Evolutionary conservation across 2,888 invertebrate genomes (phyloP), one percentile per base, ranked within the genome.

Genomic region (Crepidodera aurea): DNA sequence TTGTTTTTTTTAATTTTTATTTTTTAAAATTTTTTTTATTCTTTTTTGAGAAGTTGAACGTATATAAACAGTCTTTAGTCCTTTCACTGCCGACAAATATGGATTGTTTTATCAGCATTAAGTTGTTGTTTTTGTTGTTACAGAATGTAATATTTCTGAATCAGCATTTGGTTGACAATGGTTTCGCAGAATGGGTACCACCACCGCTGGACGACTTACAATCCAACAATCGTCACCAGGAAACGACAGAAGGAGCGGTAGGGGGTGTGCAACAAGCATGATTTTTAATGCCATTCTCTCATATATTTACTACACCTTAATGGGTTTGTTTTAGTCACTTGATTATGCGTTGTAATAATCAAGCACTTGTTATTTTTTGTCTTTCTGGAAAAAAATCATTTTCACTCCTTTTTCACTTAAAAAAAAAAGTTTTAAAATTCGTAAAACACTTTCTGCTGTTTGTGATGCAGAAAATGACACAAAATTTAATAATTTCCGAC

Each of bases 71-170:
- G n/a, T n/a, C n/a, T n/a, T n/a, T n/a, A n/a, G n/a, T n/a, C n/a
- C n/a, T n/a, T n/a, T n/a, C n/a, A n/a, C n/a, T n/a, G n/a, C n/a
- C n/a, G n/a, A n/a, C n/a, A n/a, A n/a, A n/a, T n/a, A n/a, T n/a
- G n/a, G n/a, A n/a, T n/a, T n/a, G n/a, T n/a, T n/a, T n/a, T n/a
- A n/a, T n/a, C n/a, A n/a, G n/a, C n/a, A n/a, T n/a, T n/a, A n/a
- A n/a, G n/a, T n/a, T n/a, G n/a, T 22, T 22, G 32, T 34, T 48
- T 25, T 48, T 27, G 55, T 29, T 53, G 46, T 85, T 86, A 62
- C 86, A 88, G 84, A 87, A 93, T 88, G 88, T 91, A 73, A 86
- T 93, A 83, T 91, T 92, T 82, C 87, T 96, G 73, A 95, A 96
- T 81, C 87, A 91, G 77, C 94, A 94, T 83, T 84, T 96, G 75